phyloP scores from a whole-genome alignment of 2,797 vertebrate species.

The Cirrhinus molitorella region DNA sequence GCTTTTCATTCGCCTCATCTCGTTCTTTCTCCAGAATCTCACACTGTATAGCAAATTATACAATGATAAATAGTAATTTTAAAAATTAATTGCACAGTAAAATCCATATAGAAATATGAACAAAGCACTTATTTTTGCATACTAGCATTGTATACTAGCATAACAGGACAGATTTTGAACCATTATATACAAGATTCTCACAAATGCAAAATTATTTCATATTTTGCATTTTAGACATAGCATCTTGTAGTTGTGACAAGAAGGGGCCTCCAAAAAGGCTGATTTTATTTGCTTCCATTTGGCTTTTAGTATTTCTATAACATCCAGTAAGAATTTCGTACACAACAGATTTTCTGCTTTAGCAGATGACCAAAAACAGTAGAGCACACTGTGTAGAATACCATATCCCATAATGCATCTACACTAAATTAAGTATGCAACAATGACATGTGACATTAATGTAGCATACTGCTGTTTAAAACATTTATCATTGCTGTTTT shows the following conservation, averaged over 20 bases:
- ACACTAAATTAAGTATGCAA: background rate
- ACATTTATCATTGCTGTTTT: background rate
- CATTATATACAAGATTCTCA: too few species aligned
- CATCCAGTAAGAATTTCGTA: background rate
- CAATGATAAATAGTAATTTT: background rate
- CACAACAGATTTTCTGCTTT: background rate
- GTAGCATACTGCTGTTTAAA: background rate
- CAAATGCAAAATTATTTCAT: background rate
- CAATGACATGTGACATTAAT: background rate
- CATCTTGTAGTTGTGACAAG: background rate
- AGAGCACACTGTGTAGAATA: background rate
- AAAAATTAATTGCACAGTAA: background rate
- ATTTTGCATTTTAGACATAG: too few species aligned
- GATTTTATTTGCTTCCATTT: background rate
- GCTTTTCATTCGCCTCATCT: slow-evolving; percentile 71
- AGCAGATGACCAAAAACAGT: background rate
- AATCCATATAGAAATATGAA: background rate
- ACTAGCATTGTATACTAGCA: background rate
- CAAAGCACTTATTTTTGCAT: background rate
- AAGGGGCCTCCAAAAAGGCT: background rate
- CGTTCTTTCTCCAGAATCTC: slow-evolving; percentile 67
- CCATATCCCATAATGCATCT: background rate
- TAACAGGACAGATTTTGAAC: background rate
- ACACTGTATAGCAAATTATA: slow-evolving; percentile 63
- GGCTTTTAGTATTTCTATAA: background rate